Evolutionary conservation across 2,888 invertebrate genomes (phyloP), one percentile per base, ranked within the genome.

Genomic region (Aspidiotus rigidus): DNA sequence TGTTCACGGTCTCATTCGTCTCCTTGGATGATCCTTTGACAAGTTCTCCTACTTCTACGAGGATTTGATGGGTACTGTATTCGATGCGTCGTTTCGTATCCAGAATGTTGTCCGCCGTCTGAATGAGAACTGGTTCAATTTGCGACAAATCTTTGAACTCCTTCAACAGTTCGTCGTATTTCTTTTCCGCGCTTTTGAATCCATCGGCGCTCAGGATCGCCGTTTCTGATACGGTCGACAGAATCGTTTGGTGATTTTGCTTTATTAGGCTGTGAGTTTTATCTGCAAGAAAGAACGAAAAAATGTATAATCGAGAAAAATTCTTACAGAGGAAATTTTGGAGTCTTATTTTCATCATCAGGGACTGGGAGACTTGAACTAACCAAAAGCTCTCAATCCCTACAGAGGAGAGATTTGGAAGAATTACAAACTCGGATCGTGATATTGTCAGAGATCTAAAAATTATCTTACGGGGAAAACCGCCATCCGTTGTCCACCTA

Each of bases 41-140:
- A 49, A 88, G 79, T 70, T 87, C 86, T 7, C 85, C 83, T 62
- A 93, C 82, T 77, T 91, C 90, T 62, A 86, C 79, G 49, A 90
- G 79, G 71, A 93, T 88, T 77, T 90, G 89, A 75, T 89, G 86
- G 0, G 91, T 87, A 7, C 90, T 89, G 75, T 90, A 91, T 76
- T 93, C 92, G 13, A 93, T 84, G 57, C 90, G 83, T 66, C 90
- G 85, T 78, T 90, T 93, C 1, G 87, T 90, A 71, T 90, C 90
- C 75, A 90, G 77, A 44, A 92, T 89, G 76, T 88, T 86, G 79
- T 93, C 92, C 0, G 90, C 89, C 57, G 89, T 92, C 75, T 89
- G 86, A 62, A 90, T 81, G 78, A 92, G 82, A 3, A 92, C 86
- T 73, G 86, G 84, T 76, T 91, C 90, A 70, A 87, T 85, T 76